Evolutionary conservation across 2,888 invertebrate genomes (phyloP), one percentile per base, ranked within the genome.

Genomic region (Automeris io): DNA sequence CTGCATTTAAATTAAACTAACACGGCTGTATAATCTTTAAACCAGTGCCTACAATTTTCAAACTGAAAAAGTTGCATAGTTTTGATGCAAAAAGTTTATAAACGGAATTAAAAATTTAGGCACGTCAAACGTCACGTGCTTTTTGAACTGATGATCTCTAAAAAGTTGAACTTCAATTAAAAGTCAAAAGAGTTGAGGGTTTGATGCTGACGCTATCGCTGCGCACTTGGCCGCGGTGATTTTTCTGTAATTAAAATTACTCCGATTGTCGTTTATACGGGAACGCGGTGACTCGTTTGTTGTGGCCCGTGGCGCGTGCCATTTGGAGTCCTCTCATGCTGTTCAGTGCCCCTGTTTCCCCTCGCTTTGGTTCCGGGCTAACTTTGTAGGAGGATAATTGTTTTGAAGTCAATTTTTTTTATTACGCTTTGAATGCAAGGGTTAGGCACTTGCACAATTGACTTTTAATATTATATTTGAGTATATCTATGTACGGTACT

Each of bases 161-260:
- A n/a, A n/a, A n/a, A n/a, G n/a, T n/a, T n/a, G n/a, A n/a, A n/a
- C n/a, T n/a, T n/a, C n/a, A n/a, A n/a, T n/a, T n/a, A n/a, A n/a
- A n/a, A n/a, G n/a, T n/a, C n/a, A n/a, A n/a, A n/a, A n/a, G n/a
- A n/a, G n/a, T n/a, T n/a, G n/a, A n/a, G n/a, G n/a, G n/a, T n/a
- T n/a, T n/a, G n/a, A n/a, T 19, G 5, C 29, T 46, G 57, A 60
- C 73, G 52, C 48, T 72, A 49, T 62, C 46, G 46, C 67, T 79
- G 78, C 61, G 63, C 77, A 77, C 73, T 81, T 81, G 58, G 57
- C 67, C 49, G 61, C 71, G 70, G 77, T 71, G 77, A 74, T 85
- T 85, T 86, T 86, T 85, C 81, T 85, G 85, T 85, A 86, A 86
- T 86, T 86, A 85, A 86, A 86, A 82, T 82, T 77, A 85, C 83